Percentiles rank a stretch among this genome's conserved stretches.
These are phyloP conservation scores for Oligia fasciuncula DNA, from an alignment of 2,888 invertebrate species.

Conservation along the genomic window DNA sequence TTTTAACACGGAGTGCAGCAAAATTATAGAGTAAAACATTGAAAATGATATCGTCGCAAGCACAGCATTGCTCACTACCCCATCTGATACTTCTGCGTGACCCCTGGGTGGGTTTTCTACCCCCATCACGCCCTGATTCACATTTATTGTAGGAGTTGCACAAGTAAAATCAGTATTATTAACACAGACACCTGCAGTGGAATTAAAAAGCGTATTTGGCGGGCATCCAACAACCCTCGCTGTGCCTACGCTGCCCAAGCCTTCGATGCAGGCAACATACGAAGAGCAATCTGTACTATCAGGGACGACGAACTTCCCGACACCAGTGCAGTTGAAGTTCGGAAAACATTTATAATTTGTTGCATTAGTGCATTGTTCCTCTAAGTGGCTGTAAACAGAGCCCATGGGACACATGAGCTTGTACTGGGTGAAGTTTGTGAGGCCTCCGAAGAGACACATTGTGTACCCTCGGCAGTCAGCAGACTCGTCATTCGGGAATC, in stretches of 20 bases:
- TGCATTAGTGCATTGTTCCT: conserved; percentile 81
- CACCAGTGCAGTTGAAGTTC: conserved; percentile 73
- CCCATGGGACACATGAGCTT: conserved; percentile 80
- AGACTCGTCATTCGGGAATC: conserved; percentile 79
- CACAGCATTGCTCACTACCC: neutral
- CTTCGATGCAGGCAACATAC: conserved; percentile 78
- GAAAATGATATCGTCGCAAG: neutral
- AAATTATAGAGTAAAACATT: conserved; percentile 16
- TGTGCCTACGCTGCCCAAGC: conserved; percentile 73
- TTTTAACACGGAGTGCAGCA: conserved; percentile 3
- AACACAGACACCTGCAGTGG: conserved; percentile 70
- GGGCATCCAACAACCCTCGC: conserved; percentile 80
- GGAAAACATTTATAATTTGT: conserved; percentile 79
- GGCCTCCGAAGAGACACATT: conserved; percentile 78
- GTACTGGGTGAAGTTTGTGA: conserved; percentile 75
- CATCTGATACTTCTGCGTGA: neutral
- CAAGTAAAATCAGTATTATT: conserved; percentile 73
- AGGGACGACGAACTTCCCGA: conserved; percentile 73
- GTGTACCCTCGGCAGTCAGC: conserved; percentile 81
- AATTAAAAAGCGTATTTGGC: conserved; percentile 71
- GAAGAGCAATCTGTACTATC: conserved; percentile 71
- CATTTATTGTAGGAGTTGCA: conserved; percentile 22
- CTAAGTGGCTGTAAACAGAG: conserved; percentile 81
- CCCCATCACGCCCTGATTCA: conserved; percentile 14
- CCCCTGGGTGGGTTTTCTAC: neutral